Percentiles rank a stretch among this genome's conserved stretches.
Evolutionary conservation across 2,113 vertebrate species (phyloP).

Genomic region (Trichechus manatus): DNA sequence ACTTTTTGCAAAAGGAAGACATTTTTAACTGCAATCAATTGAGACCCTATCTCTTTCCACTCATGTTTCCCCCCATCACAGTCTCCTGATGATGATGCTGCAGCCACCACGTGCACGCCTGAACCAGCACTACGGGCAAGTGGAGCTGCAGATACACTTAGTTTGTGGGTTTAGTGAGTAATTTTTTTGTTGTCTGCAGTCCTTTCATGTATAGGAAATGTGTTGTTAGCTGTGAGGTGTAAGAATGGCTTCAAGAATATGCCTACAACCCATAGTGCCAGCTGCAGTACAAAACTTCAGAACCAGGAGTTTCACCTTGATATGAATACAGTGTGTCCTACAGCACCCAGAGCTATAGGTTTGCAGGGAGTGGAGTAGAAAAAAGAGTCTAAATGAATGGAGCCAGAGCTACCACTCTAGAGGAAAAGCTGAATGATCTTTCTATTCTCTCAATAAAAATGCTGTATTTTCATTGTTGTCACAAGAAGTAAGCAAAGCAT

Average conservation of each 20-base stretch:
- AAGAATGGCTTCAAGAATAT: background rate
- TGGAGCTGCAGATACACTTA: background rate
- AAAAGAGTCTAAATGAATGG: background rate
- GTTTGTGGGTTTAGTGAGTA: background rate
- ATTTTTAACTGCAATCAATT: accelerated
- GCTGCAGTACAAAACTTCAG: background rate
- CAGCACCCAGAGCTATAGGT: accelerated
- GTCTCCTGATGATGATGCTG: accelerated
- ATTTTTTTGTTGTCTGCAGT: background rate
- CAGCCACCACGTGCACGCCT: accelerated
- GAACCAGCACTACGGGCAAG: background rate
- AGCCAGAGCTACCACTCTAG: background rate
- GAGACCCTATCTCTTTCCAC: background rate
- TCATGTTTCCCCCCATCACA: accelerated
- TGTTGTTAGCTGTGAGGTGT: background rate
- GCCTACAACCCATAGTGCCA: no score
- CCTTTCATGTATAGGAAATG: background rate
- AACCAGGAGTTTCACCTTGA: background rate
- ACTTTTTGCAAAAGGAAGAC: background rate
- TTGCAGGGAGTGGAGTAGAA: background rate
- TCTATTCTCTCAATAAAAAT: background rate
- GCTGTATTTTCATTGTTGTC: background rate
- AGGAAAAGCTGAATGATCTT: no score
- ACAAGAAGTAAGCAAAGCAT: background rate
- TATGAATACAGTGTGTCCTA: accelerated